A percentile compares a stretch with the other conserved stretches of the same genome.
phyloP scores from a whole-genome alignment of 2,888 invertebrate genomes.

The Thalpophila matura region DNA sequence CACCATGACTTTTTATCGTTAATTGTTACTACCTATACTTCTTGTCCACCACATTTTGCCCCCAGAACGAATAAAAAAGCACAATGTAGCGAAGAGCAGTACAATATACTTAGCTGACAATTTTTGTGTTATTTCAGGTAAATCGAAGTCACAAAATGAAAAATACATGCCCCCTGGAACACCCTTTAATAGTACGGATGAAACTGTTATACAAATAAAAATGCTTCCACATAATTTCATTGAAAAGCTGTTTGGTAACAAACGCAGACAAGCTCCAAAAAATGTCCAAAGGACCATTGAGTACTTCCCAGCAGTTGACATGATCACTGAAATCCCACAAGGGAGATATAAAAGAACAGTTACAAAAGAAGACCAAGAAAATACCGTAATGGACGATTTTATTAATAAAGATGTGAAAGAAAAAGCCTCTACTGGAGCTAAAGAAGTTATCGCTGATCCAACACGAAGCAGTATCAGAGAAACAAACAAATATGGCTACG shows the following conservation, averaged over 20 bases:
- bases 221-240: slow-evolving; percentile 27
- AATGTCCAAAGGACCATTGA: background rate
- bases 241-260: slow-evolving; percentile 37
- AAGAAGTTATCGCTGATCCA: slow-evolving; percentile 5
- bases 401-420: slow-evolving; percentile 26
- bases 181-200: background rate
- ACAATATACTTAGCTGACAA: background rate
- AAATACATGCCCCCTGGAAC: background rate
- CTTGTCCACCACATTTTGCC: too few species aligned
- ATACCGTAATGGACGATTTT: slow-evolving; percentile 11
- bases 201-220: background rate
- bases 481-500: slow-evolving; percentile 63
- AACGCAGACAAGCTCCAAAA: slow-evolving; percentile 17
- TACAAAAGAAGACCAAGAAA: slow-evolving; percentile 10
- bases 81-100: background rate
- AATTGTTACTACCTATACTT: too few species aligned
- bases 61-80: too few species aligned
- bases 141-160: background rate
- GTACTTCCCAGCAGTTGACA: background rate
- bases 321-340: background rate
- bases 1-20: too few species aligned
- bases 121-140: slow-evolving; percentile 11
- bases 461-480: slow-evolving; percentile 9
- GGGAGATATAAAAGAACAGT: slow-evolving; percentile 26
- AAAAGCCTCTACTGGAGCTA: slow-evolving; percentile 20